These are phyloP conservation scores for Phyllopteryx taeniolatus DNA, from an alignment of 2,113 vertebrate genomes.

Conservation along the genomic window DNA sequence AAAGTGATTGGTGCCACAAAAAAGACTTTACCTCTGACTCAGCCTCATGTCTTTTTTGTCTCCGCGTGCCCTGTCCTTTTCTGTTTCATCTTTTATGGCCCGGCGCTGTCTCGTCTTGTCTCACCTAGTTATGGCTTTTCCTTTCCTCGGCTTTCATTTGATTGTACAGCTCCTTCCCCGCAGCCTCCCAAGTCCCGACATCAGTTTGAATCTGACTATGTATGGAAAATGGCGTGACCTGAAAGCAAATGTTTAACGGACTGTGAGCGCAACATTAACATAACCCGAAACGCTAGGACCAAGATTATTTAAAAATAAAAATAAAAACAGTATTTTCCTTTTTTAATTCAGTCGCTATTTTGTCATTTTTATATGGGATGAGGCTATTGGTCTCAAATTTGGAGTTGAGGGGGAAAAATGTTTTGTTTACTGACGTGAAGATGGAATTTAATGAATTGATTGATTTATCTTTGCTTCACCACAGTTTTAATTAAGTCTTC, in stretches of 20 bases:
- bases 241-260: conserved; percentile 45
- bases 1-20: neutral
- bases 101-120: conserved; percentile 48
- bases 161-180: conserved; percentile 54
- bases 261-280: conserved; percentile 12
- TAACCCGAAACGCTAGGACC: conserved; percentile 15
- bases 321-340: neutral
- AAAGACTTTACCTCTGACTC: neutral
- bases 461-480: neutral
- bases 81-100: conserved; percentile 19
- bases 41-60: conserved; percentile 6
- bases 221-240: conserved; percentile 39
- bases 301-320: conserved; percentile 10
- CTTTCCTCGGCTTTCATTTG: conserved; percentile 48
- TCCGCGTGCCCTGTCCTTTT: conserved; percentile 24
- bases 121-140: conserved; percentile 47
- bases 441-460: neutral
- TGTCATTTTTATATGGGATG: too few species aligned
- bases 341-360: neutral
- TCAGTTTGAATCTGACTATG: conserved; percentile 52
- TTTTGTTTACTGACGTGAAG: too few species aligned
- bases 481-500: neutral
- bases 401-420: too few species aligned
- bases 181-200: conserved; percentile 40
- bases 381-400: too few species aligned